phyloP scores from a whole-genome alignment of 2,888 invertebrate genomes.

The Griposia aprilina region DNA sequence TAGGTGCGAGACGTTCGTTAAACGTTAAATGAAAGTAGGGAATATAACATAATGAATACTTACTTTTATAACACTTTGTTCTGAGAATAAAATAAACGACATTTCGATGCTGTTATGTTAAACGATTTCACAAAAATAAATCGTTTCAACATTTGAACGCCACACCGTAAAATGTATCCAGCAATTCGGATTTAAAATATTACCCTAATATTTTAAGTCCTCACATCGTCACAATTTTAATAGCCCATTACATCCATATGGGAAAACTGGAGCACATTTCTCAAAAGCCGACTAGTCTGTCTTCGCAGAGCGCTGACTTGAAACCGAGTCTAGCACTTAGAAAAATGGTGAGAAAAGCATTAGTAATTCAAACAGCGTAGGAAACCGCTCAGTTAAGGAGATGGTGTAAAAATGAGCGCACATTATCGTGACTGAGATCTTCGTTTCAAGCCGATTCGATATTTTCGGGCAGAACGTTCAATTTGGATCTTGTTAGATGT shows the following conservation, averaged over 20 bases:
- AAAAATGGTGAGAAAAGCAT: slow-evolving; percentile 59
- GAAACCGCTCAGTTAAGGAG: slow-evolving; percentile 56
- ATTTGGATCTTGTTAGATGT: slow-evolving; percentile 37
- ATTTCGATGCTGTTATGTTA: background rate
- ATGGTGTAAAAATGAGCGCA: slow-evolving; percentile 63
- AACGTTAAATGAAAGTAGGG: background rate
- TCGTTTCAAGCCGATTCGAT: slow-evolving; percentile 41
- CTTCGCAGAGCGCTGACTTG: slow-evolving; percentile 44
- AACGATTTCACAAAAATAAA: background rate
- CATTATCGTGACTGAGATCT: slow-evolving; percentile 54
- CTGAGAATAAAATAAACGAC: background rate
- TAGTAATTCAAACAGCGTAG: slow-evolving; percentile 62
- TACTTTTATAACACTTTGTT: background rate
- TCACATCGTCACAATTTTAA: slow-evolving; percentile 45
- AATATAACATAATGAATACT: background rate
- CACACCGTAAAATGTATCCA: background rate
- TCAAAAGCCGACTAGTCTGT: slow-evolving; percentile 27
- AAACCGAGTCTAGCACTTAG: slow-evolving; percentile 46
- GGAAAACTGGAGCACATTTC: slow-evolving; percentile 40
- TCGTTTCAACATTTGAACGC: background rate
- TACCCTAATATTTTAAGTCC: slow-evolving; percentile 28
- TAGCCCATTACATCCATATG: slow-evolving; percentile 45
- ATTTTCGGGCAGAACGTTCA: slow-evolving; percentile 33
- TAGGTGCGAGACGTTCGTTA: background rate
- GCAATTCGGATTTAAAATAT: slow-evolving; percentile 22